phyloP scores from a whole-genome alignment of 2,888 invertebrate species.

The Marronus borbonicus region DNA sequence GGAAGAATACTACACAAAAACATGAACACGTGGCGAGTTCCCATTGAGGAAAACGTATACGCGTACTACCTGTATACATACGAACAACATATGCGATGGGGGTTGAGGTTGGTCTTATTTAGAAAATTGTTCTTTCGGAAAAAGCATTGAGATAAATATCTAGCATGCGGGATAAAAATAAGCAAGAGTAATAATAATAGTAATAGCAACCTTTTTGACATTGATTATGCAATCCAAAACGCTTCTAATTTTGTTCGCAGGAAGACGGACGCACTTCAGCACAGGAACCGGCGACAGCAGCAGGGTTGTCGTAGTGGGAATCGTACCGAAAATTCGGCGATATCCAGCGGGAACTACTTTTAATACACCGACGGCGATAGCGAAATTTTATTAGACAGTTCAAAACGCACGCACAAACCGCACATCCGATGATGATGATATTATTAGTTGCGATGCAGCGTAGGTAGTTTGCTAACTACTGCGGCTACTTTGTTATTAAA shows the following conservation, averaged over 20 bases:
- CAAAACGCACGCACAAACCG: slow-evolving; percentile 5
- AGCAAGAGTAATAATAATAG: slow-evolving; percentile 53
- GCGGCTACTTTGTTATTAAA: too few relatives aligned
- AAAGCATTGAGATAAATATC: neutral
- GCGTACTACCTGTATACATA: neutral
- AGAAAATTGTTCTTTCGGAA: too few relatives aligned
- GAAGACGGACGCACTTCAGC: slow-evolving; percentile 57
- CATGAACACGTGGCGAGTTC: too few relatives aligned
- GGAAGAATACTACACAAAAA: too few relatives aligned
- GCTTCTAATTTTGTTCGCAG: slow-evolving; percentile 58
- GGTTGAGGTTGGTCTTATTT: too few relatives aligned
- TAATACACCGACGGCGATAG: slow-evolving; percentile 33
- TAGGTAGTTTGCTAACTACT: too few relatives aligned
- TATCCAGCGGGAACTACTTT: slow-evolving; percentile 49
- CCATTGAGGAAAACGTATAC: slow-evolving; percentile 1
- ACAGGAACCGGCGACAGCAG: slow-evolving; percentile 38
- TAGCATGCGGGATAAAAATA: slow-evolving; percentile 51
- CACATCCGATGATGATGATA: neutral
- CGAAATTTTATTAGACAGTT: neutral
- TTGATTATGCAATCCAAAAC: slow-evolving; percentile 63
- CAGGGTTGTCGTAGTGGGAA: slow-evolving; percentile 12
- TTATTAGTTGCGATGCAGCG: too few relatives aligned
- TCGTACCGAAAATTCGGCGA: slow-evolving; percentile 37
- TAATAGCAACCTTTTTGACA: slow-evolving; percentile 61
- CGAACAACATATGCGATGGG: neutral